Percentiles rank a stretch among this genome's conserved stretches.
Evolutionary conservation across 2,113 vertebrate genomes (phyloP).

Genomic region (Puffinus mauretanicus): DNA sequence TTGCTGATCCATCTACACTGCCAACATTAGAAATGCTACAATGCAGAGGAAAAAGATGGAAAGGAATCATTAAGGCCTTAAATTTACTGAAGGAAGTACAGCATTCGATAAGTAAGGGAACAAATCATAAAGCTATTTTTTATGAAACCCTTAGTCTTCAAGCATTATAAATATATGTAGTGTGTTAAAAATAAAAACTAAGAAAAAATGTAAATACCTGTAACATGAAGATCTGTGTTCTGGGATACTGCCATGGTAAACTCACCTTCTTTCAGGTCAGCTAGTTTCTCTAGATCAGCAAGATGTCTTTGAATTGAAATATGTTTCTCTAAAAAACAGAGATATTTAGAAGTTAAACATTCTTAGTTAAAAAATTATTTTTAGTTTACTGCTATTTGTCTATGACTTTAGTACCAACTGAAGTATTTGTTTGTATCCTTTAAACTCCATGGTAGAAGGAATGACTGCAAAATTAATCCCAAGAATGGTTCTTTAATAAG

Average conservation of each 20-base stretch:
- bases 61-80: neutral
- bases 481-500: neutral
- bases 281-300: slow-evolving; percentile 86
- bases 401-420: rapidly evolving
- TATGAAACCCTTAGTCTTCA: neutral
- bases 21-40: neutral
- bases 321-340: slow-evolving; percentile 84
- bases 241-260: slow-evolving; percentile 14
- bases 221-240: slow-evolving; percentile 34
- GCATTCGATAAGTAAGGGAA: neutral
- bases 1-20: neutral
- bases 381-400: neutral
- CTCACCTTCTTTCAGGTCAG: slow-evolving; percentile 80
- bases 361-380: neutral
- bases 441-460: neutral
- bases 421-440: neutral
- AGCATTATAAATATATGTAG: neutral
- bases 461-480: neutral
- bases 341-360: neutral
- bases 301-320: slow-evolving; percentile 90
- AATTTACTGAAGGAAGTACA: neutral
- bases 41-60: neutral
- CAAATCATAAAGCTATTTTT: neutral
- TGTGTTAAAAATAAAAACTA: neutral
- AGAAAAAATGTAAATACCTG: slow-evolving; percentile 39